A percentile compares a stretch with the other conserved stretches of the same genome.
phyloP scores from a whole-genome alignment of 1,140 invertebrate species.

The Manduca sexta region DNA sequence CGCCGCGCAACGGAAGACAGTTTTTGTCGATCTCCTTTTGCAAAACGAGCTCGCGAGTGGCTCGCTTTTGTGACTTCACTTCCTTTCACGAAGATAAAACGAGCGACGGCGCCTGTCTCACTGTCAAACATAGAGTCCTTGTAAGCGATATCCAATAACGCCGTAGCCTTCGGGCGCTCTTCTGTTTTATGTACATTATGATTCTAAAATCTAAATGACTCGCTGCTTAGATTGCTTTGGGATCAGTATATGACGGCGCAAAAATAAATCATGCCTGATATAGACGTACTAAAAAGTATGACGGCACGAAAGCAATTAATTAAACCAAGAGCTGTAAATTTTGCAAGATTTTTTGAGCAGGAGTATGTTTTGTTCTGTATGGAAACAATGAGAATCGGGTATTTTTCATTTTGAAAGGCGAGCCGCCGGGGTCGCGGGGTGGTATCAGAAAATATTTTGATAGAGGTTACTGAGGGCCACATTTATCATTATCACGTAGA shows the following conservation, averaged over 20 bases:
- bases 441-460: slow-evolving; percentile 56
- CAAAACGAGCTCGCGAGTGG: slow-evolving; percentile 27
- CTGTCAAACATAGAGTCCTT: slow-evolving; percentile 35
- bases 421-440: slow-evolving; percentile 16
- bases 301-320: slow-evolving; percentile 30
- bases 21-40: slow-evolving; percentile 35
- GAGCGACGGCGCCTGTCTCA: slow-evolving; percentile 19
- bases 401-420: slow-evolving; percentile 30
- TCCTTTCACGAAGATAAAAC: slow-evolving; percentile 31
- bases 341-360: slow-evolving; percentile 12
- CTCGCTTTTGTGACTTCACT: slow-evolving; percentile 32
- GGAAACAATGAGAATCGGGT: slow-evolving; percentile 43
- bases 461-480: slow-evolving; percentile 36
- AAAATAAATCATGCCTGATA: slow-evolving; percentile 23
- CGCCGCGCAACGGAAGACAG: slow-evolving; percentile 23
- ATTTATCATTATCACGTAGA: slow-evolving; percentile 63
- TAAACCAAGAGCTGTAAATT: slow-evolving; percentile 15
- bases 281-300: slow-evolving; percentile 34
- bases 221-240: slow-evolving; percentile 8
- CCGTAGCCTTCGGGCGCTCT: slow-evolving; percentile 19
- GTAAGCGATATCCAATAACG: slow-evolving; percentile 53
- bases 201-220: slow-evolving; percentile 6
- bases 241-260: slow-evolving; percentile 4
- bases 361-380: slow-evolving; percentile 13
- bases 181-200: slow-evolving; percentile 35